These are phyloP conservation scores for Cordilura impudica DNA, from an alignment of 2,888 invertebrate genomes.

Conservation along the genomic window DNA sequence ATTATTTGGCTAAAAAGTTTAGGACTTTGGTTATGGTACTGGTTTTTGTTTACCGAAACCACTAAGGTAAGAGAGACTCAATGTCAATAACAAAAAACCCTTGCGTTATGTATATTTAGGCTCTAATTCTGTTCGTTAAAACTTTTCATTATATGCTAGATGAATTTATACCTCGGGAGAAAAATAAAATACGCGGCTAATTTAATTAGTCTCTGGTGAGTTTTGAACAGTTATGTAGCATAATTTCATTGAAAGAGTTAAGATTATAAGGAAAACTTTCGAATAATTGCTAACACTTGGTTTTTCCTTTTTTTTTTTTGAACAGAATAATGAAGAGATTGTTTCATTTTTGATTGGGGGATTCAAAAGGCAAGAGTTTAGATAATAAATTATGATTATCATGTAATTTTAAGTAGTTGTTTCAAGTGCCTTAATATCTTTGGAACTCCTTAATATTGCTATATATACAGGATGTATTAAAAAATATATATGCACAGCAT, in stretches of 20 bases:
- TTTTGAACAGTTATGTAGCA: background rate
- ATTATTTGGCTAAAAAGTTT: conserved; percentile 40
- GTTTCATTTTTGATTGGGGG: too few species aligned
- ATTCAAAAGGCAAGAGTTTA: too few species aligned
- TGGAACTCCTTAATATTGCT: too few species aligned
- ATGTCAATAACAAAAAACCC: conserved; percentile 9
- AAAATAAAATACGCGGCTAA: conserved; percentile 36
- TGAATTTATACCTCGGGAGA: conserved; percentile 38
- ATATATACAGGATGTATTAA: too few species aligned
- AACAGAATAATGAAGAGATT: too few species aligned
- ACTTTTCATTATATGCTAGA: too few species aligned
- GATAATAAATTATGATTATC: too few species aligned
- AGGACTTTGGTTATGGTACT: background rate
- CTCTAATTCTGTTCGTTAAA: conserved; percentile 20
- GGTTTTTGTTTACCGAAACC: background rate
- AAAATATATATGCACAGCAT: too few species aligned
- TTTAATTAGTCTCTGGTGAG: conserved; percentile 54
- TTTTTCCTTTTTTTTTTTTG: too few species aligned
- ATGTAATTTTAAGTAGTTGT: too few species aligned
- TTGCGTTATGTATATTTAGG: conserved; percentile 22
- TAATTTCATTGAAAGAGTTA: conserved; percentile 2
- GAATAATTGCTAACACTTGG: background rate
- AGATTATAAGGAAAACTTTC: background rate
- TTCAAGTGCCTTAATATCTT: too few species aligned
- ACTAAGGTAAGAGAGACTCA: background rate